A percentile compares a stretch with the other conserved stretches of the same genome.
Conservation (phyloP, 2,113 vertebrate species). For the Gymnarchus niloticus region DNA sequence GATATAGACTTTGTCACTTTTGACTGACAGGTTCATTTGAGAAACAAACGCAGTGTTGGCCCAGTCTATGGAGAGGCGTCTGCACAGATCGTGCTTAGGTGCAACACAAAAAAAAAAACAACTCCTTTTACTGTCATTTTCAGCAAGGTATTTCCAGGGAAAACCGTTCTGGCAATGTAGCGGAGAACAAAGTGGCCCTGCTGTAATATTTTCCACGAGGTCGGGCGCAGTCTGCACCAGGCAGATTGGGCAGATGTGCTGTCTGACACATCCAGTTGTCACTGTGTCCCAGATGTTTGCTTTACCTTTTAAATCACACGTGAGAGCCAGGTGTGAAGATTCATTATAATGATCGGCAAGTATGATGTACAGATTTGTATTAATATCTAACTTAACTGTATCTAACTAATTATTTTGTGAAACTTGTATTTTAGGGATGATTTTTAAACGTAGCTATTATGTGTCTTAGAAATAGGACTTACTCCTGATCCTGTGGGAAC, state of each 20-base stretch:
- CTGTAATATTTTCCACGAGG: conserved; percentile 1
- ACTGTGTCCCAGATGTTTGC: neutral
- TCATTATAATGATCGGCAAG: neutral
- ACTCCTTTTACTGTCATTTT: conserved; percentile 6
- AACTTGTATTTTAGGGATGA: too few relatives aligned
- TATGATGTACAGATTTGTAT: neutral
- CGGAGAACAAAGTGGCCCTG: conserved; percentile 4
- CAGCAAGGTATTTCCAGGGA: conserved; percentile 12
- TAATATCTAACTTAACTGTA: neutral
- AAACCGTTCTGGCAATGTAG: conserved; percentile 16
- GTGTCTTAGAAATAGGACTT: neutral
- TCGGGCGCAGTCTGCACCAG: neutral
- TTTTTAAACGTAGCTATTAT: neutral
- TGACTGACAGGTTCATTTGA: conserved; percentile 7
- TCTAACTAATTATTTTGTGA: too few relatives aligned
- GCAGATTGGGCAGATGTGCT: neutral
- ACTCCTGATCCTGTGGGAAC: neutral
- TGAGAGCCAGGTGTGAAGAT: neutral
- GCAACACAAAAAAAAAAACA: neutral
- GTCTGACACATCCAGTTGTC: conserved; percentile 4
- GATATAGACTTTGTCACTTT: neutral
- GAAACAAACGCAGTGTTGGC: neutral
- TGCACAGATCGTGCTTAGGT: neutral
- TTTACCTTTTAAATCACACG: neutral
- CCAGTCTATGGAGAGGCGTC: conserved; percentile 3